These are phyloP conservation scores for Mus caroli DNA, from an alignment of 2,797 vertebrate species.

Conservation along the genomic window DNA sequence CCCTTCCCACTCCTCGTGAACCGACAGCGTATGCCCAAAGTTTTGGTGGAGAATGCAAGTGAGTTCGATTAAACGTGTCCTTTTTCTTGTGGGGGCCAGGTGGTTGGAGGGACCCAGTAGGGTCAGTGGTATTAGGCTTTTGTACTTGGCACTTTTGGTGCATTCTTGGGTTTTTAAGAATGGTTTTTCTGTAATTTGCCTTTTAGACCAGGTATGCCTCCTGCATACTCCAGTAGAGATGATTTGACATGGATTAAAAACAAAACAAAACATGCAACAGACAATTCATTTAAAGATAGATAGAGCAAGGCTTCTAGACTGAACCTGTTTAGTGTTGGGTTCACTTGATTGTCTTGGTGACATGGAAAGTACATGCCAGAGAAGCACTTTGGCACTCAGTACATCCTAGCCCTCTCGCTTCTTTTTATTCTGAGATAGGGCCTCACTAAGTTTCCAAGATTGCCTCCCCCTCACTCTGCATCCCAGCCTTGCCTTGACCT, in stretches of 20 bases:
- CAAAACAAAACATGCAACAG: background rate
- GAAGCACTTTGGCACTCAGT: background rate
- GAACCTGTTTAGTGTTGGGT: slow-evolving; percentile 8
- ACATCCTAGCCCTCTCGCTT: background rate
- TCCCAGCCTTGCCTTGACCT: background rate
- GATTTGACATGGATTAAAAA: background rate
- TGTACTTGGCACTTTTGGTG: background rate
- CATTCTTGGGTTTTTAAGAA: background rate
- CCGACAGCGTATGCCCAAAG: slow-evolving; percentile 93
- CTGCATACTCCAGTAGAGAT: slow-evolving; percentile 3
- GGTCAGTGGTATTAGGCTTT: background rate
- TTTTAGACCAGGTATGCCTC: background rate
- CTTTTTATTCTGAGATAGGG: background rate
- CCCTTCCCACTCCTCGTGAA: slow-evolving; percentile 93
- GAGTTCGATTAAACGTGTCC: slow-evolving; percentile 63
- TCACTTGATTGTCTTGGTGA: background rate
- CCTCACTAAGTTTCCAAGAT: background rate
- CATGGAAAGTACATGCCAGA: too few relatives aligned
- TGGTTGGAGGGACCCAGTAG: background rate
- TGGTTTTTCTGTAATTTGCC: background rate
- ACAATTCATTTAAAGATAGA: background rate
- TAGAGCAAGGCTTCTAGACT: slow-evolving; percentile 22
- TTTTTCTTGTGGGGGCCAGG: background rate
- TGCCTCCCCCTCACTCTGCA: background rate
- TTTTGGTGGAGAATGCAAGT: slow-evolving; percentile 85